Conservation (phyloP, 2,888 invertebrate species). For the Scaptomyza reducta region DNA sequence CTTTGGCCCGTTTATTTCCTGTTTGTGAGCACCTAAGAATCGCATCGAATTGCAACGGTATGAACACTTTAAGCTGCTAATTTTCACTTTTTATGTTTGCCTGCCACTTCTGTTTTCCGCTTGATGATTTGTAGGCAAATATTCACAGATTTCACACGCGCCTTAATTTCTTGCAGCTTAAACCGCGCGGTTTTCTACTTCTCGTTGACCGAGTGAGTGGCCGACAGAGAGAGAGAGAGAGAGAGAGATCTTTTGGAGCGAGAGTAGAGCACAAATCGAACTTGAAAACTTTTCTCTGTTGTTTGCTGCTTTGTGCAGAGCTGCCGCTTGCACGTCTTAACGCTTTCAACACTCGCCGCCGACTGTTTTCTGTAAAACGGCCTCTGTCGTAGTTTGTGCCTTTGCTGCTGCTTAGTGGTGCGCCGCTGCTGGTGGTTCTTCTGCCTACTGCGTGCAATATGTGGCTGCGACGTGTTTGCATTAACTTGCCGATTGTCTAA, state of each 20-base stretch:
- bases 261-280: conserved; percentile 41
- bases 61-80: conserved; percentile 54
- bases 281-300: conserved; percentile 5
- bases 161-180: conserved; percentile 47
- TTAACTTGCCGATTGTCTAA: conserved; percentile 59
- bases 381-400: conserved; percentile 13
- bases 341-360: conserved; percentile 79
- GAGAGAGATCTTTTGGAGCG: conserved; percentile 6
- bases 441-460: conserved; percentile 30
- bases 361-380: conserved; percentile 67
- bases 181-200: conserved; percentile 34
- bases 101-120: conserved; percentile 14
- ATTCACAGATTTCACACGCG: conserved; percentile 73
- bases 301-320: conserved; percentile 1
- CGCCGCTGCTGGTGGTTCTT: conserved; percentile 29
- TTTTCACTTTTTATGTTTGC: conserved; percentile 69
- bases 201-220: conserved; percentile 14
- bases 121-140: conserved; percentile 50
- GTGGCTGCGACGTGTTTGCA: conserved; percentile 61
- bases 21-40: conserved; percentile 30
- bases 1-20: conserved; percentile 47
- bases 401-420: neutral
- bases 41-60: conserved; percentile 23
- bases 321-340: conserved; percentile 69
- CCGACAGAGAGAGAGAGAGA: conserved; percentile 2